Evolutionary conservation across 1,140 invertebrate genomes (phyloP), one percentile per base, ranked within the genome.

Genomic region (Elymnias hypermnestra): DNA sequence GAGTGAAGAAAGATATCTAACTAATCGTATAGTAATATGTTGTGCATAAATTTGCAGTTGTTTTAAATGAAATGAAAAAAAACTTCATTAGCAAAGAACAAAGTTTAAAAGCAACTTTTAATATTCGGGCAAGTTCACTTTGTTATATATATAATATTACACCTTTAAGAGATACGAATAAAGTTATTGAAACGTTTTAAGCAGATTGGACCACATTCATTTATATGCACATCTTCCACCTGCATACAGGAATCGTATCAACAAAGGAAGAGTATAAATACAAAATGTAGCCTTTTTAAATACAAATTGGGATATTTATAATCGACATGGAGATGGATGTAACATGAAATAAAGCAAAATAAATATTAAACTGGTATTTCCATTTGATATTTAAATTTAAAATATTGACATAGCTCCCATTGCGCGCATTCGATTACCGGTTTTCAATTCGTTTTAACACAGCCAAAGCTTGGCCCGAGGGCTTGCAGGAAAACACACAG

Each of bases 401-500:
- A 84, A 81, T 82, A 84, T 79, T 82, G 70, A 76, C 75, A 78
- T 73, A 72, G 66, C 75, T 72, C 56, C 77, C 81, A 75, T 74
- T 68, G 66, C 65, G 63, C 69, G 66, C 58, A 81, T 81, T 79
- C 81, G 81, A 84, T 82, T 81, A 79, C 77, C 76, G 71, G 73
- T 76, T 72, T 81, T 83, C 77, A 83, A 81, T 84, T 77, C 70
- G 72, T 73, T 84, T 82, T 83, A 82, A 82, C 72, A 72, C 53
- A 71, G 63, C 63, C 61, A 68, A 70, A 72, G 67, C 64, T 57
- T 53, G 39, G 74, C 81, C 78, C 57, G 42, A 69, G 76, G 81
- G 72, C 72, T 65, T 70, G 65, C 64, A 67, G 57, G 59, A 60
- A 71, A 78, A 81, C 75, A 81, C 74, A 81, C 66, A 70, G 76